Base-by-base conservation (phyloP, 53 echinoderm and acorn worm genomes). In the Luidia sarsii region DNA sequence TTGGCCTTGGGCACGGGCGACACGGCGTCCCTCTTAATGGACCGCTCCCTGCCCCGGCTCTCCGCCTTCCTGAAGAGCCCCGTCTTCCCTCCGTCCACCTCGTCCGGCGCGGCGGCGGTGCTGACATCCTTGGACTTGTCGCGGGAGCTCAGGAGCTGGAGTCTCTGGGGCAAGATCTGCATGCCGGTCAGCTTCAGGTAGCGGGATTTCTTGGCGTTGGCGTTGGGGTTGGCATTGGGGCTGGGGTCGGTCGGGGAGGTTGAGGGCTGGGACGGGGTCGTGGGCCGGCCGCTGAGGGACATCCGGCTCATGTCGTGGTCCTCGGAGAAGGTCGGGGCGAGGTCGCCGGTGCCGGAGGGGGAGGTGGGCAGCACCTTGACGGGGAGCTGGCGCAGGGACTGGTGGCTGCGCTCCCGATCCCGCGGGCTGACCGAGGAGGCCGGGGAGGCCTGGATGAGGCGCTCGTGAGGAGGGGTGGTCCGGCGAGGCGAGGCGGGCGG, bases 241-340 rank as follows among this genome's bases (percentile, higher is more conserved):
- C 28, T 74, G 5, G 27, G 41, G 19, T 61, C 61, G 0, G 61
- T 43, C 3, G 60, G 77, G 16, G 77, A 77, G 32, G 41, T 59
- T 10, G 77, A 33, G 2, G 59, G 77, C 60, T 77, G 61, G 33
- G 77, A 3, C 15, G 67, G 62, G 46, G 62, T 29, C 0, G 34
- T 21, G 0, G 77, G 61, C 11, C 43, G 77, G 6, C 31, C 29
- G 6, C 31, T 31, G 7, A 27, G 70, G 2, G 38, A 8, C 13
- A 77, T 60, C n/a, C n/a, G 33, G 7, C 77, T 77, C 77, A 77
- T 77, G 61, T 77, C 77, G 7, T 77, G 77, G 14, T 77, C 77
- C 48, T 77, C 77, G 2, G 77, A 77, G 21, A 77, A 77, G 1
- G 61, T 62, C 7, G 77, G 77, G 41, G 6, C 11, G 3, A 41